Percentiles rank a stretch among this genome's conserved stretches.
phyloP scores from a whole-genome alignment of 2,888 invertebrate genomes.

The Chydorus sphaericus region DNA sequence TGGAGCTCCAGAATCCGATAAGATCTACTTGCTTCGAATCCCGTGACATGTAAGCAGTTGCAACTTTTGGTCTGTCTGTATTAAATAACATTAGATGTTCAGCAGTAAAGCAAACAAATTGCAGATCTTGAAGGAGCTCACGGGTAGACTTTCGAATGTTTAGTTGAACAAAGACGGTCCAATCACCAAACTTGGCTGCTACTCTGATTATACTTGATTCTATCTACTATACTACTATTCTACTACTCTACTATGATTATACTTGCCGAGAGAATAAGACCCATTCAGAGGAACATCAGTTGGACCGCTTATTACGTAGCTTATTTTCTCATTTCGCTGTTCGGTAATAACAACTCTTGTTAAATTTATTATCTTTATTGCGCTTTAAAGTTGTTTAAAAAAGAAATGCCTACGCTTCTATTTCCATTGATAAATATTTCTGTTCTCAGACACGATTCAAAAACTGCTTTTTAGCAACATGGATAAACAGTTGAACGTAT shows the following conservation, averaged over 20 bases:
- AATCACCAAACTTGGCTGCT: constrained; percentile 37
- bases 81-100: constrained; percentile 37
- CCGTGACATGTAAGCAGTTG: constrained; percentile 25
- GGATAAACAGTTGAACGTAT: too few species aligned
- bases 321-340: constrained; percentile 26
- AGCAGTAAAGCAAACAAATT: constrained; percentile 35
- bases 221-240: too few species aligned
- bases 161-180: constrained; percentile 40
- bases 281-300: constrained; percentile 36
- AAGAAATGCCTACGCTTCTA: too few species aligned
- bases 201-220: too few species aligned
- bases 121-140: constrained; percentile 32
- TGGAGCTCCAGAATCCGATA: constrained; percentile 66
- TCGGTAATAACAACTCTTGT: too few species aligned
- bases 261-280: constrained; percentile 41
- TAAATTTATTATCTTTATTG: too few species aligned
- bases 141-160: constrained; percentile 36
- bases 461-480: too few species aligned
- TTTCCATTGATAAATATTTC: too few species aligned
- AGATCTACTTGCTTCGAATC: constrained; percentile 56
- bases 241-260: constrained; percentile 40
- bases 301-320: constrained; percentile 38
- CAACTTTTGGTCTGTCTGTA: constrained; percentile 32
- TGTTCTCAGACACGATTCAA: too few species aligned
- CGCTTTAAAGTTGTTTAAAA: too few species aligned